Evolutionary conservation across 2,113 vertebrate genomes (phyloP), one percentile per base, ranked within the genome.

Genomic region (Eupsittula cactorum): DNA sequence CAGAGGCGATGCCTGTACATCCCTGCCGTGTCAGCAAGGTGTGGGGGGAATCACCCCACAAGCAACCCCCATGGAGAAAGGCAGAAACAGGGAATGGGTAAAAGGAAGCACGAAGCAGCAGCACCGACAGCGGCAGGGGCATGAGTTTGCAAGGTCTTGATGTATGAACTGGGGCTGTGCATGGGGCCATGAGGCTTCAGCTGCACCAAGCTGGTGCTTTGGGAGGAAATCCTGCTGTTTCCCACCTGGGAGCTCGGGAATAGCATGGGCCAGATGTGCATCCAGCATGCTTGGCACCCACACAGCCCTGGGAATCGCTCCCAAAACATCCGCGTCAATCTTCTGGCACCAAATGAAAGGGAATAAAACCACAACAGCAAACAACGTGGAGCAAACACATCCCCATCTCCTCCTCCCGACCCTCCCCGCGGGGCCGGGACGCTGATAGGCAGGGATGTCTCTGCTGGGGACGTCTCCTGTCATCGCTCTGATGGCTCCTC

Each of bases 391-490:
- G 87, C 93, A 90, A 93, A 94, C 87, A 78, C 65, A 24, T 27
- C 31, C 59, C 78, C 90, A 28, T 81, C 42, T 82, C 93, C 93
- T 90, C 92, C 92, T 76, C 92, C 90, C 1, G 71, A 55, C 13
- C 73, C 91, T 76, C 96, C 95, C 94, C 59, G 7, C 13, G 2
- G 55, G 71, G 63, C 81, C 3, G 60, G 67, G 65, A 35, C 24
- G 5, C 88, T 91, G 97, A 96, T 95, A 93, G 92, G 96, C 86
- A 82, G 96, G 93, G 95, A 97, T 0, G 29, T 97, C 97, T 85
- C 96, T 95, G 91, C 89, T 76, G 93, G 94, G 96, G 97, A 95
- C 91, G 23, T 57, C 84, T 59, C 31, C 64, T 92, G 91, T 93
- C 95, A 92, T 19, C 18, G 82, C 88, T 82, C 93, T 82, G 96